Base-by-base conservation (phyloP, 2,888 invertebrate genomes). In the Seira sanloemensis region DNA sequence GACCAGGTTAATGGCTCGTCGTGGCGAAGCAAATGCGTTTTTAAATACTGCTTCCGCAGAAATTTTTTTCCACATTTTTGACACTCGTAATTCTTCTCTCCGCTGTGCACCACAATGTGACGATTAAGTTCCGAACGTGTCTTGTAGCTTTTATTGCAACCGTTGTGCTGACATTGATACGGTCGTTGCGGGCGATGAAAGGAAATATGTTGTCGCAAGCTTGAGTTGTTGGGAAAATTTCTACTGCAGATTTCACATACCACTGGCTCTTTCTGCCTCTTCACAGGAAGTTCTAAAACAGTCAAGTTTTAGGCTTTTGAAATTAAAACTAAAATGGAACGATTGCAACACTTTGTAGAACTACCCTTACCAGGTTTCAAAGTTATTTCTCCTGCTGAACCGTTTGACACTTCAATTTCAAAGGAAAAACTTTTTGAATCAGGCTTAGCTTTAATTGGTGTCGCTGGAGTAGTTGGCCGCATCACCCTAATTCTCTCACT, bases 21-120 rank as follows among this genome's bases (percentile, higher is more conserved):
- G 62, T 83, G 83, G 19, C 83, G 72, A 0, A 83, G 54, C n/a
- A 83, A 46, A 73, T 83, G 83, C 18, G 83, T 83, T 16, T 83
- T 83, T 18, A 83, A 69, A 26, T 83, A 83, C 19, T 83, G 83
- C 67, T 83, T 83, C 16, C 83, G 46, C 66, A 83, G 50, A 50
- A 83, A 83, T 0, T 76, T 65, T 21, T 83, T 83, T 18, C 73
- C 73, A 50, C 83, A 83, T 18, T 76, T 62, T 66, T 82, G 75
- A 37, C 81, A 82, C 26, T 23, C n/a, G 25, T 83, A 77, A 21
- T 68, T 50, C 46, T 83, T 83, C 26, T 83, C 83, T 19, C 83
- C 83, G 58, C 72, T 72, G 27, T 83, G 83, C 1, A 83, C 83
- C 12, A 83, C 73, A 18, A 77, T n/a, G 18, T 83, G 83, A 4